A percentile compares a stretch with the other conserved stretches of the same genome.
These are phyloP conservation scores for Atractosteus spatula DNA, from an alignment of 2,113 vertebrate genomes.

Conservation along the genomic window DNA sequence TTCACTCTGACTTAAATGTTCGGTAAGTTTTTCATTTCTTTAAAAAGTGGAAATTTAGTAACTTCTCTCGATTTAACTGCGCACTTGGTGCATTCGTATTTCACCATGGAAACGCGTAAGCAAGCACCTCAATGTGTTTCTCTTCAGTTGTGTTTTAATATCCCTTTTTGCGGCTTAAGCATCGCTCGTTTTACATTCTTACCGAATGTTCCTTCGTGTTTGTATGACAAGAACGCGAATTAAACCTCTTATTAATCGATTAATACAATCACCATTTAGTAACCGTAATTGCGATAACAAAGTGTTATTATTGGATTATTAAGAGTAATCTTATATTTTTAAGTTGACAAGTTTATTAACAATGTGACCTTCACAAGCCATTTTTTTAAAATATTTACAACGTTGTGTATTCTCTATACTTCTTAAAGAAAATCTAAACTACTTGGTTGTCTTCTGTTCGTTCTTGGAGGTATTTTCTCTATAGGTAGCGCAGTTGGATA, in stretches of 20 bases:
- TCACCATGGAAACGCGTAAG: not conserved
- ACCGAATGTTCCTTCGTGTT: not conserved
- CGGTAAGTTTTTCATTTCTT: slow-evolving; percentile 8
- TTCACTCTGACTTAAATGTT: slow-evolving; percentile 1
- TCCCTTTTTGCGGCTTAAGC: not conserved
- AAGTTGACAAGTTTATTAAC: no score
- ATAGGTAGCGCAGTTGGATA: slow-evolving; percentile 33
- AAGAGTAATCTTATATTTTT: no score
- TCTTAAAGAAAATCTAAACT: no score
- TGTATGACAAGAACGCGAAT: no score
- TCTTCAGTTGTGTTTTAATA: not conserved
- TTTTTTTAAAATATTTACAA: no score
- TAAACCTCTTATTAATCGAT: no score
- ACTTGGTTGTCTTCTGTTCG: not conserved
- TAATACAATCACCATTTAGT: no score
- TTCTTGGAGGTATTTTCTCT: slow-evolving; percentile 5
- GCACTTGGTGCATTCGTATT: not conserved
- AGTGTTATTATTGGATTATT: no score
- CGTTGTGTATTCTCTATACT: no score
- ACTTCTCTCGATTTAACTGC: not conserved
- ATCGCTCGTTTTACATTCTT: not conserved
- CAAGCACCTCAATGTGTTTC: not conserved
- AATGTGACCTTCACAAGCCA: no score
- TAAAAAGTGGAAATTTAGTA: no score
- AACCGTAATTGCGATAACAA: no score